phyloP scores from a whole-genome alignment of 1,140 invertebrate genomes.

The Platyura marginata region DNA sequence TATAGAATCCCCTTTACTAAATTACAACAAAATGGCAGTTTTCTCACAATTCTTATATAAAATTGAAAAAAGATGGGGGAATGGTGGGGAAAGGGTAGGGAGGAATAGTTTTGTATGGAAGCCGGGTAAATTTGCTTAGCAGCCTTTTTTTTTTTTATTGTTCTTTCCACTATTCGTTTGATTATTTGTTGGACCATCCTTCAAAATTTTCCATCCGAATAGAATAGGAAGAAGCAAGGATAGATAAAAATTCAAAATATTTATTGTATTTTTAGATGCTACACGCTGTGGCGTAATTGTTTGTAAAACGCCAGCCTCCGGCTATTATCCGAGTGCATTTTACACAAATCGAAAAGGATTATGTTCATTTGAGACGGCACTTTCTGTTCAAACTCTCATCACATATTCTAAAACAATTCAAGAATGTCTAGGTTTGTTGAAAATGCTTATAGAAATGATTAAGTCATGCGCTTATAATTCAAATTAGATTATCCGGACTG shows the following conservation, averaged over 20 bases:
- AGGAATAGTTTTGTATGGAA: too few relatives aligned
- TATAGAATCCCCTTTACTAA: neutral
- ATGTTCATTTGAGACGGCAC: neutral
- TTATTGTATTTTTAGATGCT: neutral
- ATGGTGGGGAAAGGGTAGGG: neutral
- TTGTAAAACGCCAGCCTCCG: neutral
- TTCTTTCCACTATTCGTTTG: neutral
- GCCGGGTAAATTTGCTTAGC: too few relatives aligned
- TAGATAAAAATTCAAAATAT: neutral
- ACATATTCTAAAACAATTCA: too few relatives aligned
- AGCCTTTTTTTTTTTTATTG: neutral
- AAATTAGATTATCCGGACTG: neutral
- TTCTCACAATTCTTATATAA: too few relatives aligned
- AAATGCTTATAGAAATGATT: too few relatives aligned
- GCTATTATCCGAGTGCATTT: constrained; percentile 1
- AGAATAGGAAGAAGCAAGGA: neutral
- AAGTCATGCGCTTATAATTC: too few relatives aligned
- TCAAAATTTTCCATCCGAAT: neutral
- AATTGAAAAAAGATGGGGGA: too few relatives aligned
- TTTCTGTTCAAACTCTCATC: neutral
- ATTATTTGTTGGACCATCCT: neutral
- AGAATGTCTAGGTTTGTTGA: too few relatives aligned
- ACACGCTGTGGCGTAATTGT: neutral
- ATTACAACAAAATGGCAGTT: too few relatives aligned
- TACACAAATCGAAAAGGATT: neutral